Percentiles rank a stretch among this genome's conserved stretches.
Evolutionary conservation across 2,113 vertebrate genomes (phyloP).

Genomic region (Diphyllodes magnificus): DNA sequence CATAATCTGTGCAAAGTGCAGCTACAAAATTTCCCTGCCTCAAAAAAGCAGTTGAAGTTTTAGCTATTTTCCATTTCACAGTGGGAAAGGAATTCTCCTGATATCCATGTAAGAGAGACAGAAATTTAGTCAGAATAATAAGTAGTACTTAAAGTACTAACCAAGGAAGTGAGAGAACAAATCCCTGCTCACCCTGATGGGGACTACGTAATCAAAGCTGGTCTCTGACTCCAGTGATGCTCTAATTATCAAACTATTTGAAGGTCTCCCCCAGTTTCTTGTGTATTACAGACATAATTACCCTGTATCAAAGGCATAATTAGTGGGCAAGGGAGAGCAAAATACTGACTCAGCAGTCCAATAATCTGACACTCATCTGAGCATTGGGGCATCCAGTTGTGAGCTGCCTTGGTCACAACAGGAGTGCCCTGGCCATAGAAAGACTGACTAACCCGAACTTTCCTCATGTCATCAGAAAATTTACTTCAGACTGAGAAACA

Average conservation of each 20-base stretch:
- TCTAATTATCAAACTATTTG: not conserved
- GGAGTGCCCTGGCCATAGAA: not conserved
- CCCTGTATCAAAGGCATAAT: not conserved
- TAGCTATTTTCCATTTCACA: not conserved
- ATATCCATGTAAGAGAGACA: not conserved
- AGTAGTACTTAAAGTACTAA: not conserved
- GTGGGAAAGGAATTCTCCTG: not conserved
- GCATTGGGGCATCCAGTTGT: not conserved
- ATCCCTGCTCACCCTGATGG: not conserved
- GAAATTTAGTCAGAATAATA: constrained; percentile 5
- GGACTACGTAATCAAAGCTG: not conserved
- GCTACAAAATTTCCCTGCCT: not conserved
- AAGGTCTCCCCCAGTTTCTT: not conserved
- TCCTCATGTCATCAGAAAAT: not conserved
- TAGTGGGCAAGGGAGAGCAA: not conserved
- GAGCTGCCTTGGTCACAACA: not conserved
- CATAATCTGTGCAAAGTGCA: not conserved
- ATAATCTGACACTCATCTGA: not conserved
- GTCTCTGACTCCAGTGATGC: not conserved
- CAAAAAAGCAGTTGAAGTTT: not conserved
- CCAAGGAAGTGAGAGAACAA: not conserved
- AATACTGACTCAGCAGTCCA: not conserved
- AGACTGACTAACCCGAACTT: not conserved
- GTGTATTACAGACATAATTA: not conserved
- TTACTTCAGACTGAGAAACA: not conserved